Evolutionary conservation across 1,140 invertebrate species (phyloP), one percentile per base, ranked within the genome.

Genomic region (Bombus pyrosoma): DNA sequence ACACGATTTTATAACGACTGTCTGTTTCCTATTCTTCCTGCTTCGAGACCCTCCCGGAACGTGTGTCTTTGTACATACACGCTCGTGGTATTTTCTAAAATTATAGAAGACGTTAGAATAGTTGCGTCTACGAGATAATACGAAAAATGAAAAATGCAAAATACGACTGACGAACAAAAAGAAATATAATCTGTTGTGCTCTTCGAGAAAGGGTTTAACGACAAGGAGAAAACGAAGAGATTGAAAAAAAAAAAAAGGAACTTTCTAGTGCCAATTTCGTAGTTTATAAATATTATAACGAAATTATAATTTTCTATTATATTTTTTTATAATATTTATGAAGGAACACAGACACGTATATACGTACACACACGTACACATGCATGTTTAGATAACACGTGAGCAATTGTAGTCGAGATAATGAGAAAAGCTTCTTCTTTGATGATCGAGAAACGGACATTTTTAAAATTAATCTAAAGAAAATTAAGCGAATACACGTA

Each of bases 261-360:
- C 53, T 85, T 80, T 85, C 83, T 85, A 85, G 83, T 85, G 83
- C 83, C 83, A 85, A 85, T 85, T 53, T 80, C 83, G 83, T 85
- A 85, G 83, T 77, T 85, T 85, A 85, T 85, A 85, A 85, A 85
- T 85, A 85, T 85, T 85, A 85, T 85, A 85, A 85, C 68, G 83
- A 85, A 85, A 85, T 85, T 85, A 80, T 85, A 85, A 85, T 85
- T 85, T 85, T 85, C 83, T 85, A 85, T 85, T 85, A 85, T 85
- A 85, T 85, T 85, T 85, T 85, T 85, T 80, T 84, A 84, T 84
- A 84, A 84, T 84, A 84, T 84, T 84, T 84, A 84, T 84, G 83
- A 84, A 84, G 83, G 76, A 80, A 80, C 83, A 81, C 79, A 64
- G 9, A 78, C 59, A 76, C 72, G 57, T 53, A 37, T 22, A 64